Base-by-base conservation (phyloP, 2,888 invertebrate species). In the Cephus nigrinus region DNA sequence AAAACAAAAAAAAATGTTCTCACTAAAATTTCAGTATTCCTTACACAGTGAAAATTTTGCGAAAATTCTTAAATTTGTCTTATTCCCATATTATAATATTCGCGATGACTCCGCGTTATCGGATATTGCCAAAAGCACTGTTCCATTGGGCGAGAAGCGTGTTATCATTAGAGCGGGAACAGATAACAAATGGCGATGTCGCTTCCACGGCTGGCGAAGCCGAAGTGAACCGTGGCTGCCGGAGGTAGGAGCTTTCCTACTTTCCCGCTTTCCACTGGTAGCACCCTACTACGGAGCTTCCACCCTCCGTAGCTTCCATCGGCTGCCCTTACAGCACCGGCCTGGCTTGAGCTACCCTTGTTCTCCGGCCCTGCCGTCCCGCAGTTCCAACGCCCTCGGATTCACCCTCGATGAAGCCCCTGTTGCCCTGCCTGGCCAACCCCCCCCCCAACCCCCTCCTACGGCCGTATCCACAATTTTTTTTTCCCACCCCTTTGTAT, bases 141-240 rank as follows among this genome's bases (percentile, higher is more conserved):
- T 55, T 23, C 55, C 55, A 23, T 55, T 55, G 55, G 55, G 9
- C 55, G 15, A 55, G 15, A 55, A 55, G 55, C 55, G 23, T 55
- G 55, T 55, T 55, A 55, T 55, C 55, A 55, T 55, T 55, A 55
- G 23, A 55, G 55, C 55, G 55, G 55, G 23, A 55, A 55, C 23
- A 55, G 55, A 55, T 23, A 55, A 55, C 55, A 55, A 55, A 71
- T 12, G 31, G 82, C 82, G 85, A 81, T 82, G 86, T 85, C 84
- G 84, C 85, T 85, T 80, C 83, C 77, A 85, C 89, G 86, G 86
- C 87, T 86, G 86, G 86, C 88, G 85, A 86, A 87, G 87, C 89
- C 87, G 87, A 82, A 87, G 85, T 88, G 89, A 90, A 88, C 88
- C 86, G 88, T 85, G 85, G 86, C 83, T 86, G 85, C 84, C 69